These are phyloP conservation scores for Bubo scandiacus DNA, from an alignment of 2,113 vertebrate species.

Conservation along the genomic window DNA sequence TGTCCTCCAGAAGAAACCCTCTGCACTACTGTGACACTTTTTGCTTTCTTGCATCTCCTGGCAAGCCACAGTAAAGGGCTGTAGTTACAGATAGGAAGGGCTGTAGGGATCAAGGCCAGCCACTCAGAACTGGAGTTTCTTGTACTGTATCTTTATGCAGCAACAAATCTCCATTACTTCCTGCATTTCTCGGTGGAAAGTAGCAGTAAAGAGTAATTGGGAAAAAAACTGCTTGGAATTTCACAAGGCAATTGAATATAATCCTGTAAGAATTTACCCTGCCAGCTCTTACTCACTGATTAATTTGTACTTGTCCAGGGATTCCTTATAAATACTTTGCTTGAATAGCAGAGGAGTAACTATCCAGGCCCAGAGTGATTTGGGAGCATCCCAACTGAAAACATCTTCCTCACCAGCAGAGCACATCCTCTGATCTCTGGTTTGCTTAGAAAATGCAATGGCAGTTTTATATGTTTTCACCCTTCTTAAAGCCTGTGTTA, in stretches of 20 bases:
- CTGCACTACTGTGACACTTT: accelerated
- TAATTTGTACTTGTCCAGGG: background rate
- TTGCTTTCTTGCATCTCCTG: background rate
- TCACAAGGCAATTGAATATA: background rate
- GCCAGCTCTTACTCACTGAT: background rate
- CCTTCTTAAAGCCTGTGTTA: background rate
- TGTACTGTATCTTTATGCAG: background rate
- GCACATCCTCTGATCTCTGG: background rate
- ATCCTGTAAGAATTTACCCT: background rate
- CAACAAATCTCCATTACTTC: background rate
- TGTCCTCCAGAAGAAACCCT: background rate
- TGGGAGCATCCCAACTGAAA: background rate
- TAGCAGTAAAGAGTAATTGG: background rate
- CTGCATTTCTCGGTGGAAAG: background rate
- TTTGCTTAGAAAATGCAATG: background rate
- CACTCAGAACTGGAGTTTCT: background rate
- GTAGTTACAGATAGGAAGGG: background rate
- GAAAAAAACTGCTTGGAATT: background rate
- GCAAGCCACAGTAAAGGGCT: background rate
- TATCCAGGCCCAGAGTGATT: background rate
- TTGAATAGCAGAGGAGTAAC: background rate
- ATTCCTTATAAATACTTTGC: background rate
- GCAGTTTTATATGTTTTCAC: background rate
- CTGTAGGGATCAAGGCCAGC: background rate
- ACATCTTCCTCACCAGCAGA: background rate